Base-by-base conservation (phyloP, 2,113 vertebrate genomes). In the Nematolebias whitei region DNA sequence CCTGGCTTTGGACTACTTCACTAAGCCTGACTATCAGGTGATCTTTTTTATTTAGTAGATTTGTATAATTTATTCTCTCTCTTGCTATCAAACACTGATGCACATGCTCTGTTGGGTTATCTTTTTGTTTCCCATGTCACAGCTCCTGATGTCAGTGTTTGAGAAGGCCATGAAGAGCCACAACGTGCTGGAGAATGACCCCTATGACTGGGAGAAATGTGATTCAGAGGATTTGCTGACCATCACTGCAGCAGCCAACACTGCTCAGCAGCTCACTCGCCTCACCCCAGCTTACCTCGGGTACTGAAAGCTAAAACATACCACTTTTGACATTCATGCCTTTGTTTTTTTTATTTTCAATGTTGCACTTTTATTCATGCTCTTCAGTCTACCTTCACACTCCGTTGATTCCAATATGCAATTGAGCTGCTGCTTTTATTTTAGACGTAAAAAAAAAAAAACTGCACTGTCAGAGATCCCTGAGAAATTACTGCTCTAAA, bases 21-120 rank as follows among this genome's bases (percentile, higher is more conserved):
- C 96, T 29, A 98, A 97, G 79, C 98, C 98, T 6, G 96, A 99
- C 88, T 99, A 99, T 84, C 93, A 96, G 95, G 98, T 99, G 70
- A 24, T 16, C 29, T 72, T 29, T 18, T 19, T 55, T 53, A 18
- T 35, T 63, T 60, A 6, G 20, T 1, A 11, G 48, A 14, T 61
- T 78, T 15, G 7, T 40, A 15, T 29, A 29, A 16, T 74, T 66
- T 64, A 16, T 64, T 56, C 19, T 24, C 5, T 49, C 39, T 55
- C 44, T 29, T 3, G 20, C 48, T 20, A 15, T 58, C 56, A 55
- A 58, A 61, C 12, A 35, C 60, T 86, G 76, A 86, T 59, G 13
- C 39, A 8, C 26, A 16, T 1, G 15, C 45, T 48, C 12, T 49
- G 50, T 22, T 68, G n/a, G 14, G 3, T 29, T 29, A 4, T 29